These are phyloP conservation scores for Lamproptera curius DNA, from an alignment of 2,888 invertebrate genomes.

Conservation along the genomic window DNA sequence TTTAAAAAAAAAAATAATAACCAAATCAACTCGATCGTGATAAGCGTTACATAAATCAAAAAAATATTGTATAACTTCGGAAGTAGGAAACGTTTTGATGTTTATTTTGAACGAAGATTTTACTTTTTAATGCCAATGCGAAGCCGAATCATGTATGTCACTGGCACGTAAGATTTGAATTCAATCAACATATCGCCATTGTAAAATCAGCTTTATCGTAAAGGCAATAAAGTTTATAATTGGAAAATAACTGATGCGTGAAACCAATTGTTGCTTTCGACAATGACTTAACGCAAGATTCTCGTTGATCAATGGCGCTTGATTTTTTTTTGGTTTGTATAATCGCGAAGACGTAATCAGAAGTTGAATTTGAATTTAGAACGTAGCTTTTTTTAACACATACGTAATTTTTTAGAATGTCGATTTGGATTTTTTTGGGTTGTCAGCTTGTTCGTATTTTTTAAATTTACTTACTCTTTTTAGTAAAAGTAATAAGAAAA, in stretches of 20 bases:
- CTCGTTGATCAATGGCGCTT: not conserved
- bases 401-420: too few species aligned
- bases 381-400: too few species aligned
- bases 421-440: too few species aligned
- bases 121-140: slow-evolving; percentile 23
- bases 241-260: not conserved
- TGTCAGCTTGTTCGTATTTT: too few species aligned
- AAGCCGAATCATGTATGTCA: slow-evolving; percentile 23
- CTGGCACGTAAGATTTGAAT: slow-evolving; percentile 10
- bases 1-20: not conserved
- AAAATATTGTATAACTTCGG: slow-evolving; percentile 30
- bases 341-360: slow-evolving; percentile 11
- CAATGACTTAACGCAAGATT: slow-evolving; percentile 4
- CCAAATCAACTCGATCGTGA: slow-evolving; percentile 1
- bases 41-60: slow-evolving; percentile 13
- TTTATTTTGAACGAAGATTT: slow-evolving; percentile 18
- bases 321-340: not conserved
- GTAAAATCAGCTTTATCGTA: not conserved
- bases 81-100: slow-evolving; percentile 27
- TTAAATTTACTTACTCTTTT: too few species aligned
- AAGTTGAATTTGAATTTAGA: not conserved
- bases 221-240: not conserved
- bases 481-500: too few species aligned
- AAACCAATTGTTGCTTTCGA: slow-evolving; percentile 1
- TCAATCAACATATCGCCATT: not conserved